Evolutionary conservation across 2,888 invertebrate genomes (phyloP).

Genomic region (Harmothoe impar): DNA sequence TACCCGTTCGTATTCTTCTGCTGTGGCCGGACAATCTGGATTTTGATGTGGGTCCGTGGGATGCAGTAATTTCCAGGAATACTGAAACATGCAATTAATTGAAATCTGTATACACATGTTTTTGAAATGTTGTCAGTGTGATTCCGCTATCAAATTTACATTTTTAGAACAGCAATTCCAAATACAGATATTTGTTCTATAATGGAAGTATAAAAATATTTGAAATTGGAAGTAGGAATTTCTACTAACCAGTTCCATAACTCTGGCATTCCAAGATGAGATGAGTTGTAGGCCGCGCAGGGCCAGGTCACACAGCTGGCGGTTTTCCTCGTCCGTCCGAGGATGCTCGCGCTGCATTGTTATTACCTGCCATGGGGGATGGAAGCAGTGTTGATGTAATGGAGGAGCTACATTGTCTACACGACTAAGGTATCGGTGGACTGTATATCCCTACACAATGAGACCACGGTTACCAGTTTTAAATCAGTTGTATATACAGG

Average conservation of each 20-base stretch:
- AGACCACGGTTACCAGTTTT: no score
- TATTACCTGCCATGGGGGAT: conserved; percentile 87
- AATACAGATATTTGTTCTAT: no score
- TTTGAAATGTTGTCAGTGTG: no score
- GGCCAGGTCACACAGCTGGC: conserved; percentile 94
- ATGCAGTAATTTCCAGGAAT: conserved; percentile 98
- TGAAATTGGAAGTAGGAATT: no score
- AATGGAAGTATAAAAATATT: no score
- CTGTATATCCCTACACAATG: no score
- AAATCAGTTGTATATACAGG: no score
- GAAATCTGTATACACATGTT: neutral
- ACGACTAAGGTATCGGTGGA: no score
- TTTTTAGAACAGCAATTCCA: no score
- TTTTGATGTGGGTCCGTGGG: conserved; percentile 98
- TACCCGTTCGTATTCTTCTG: conserved; percentile 98
- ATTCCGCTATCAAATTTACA: no score
- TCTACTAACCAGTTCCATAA: conserved; percentile 90
- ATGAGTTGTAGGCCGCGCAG: conserved; percentile 95
- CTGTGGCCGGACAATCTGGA: conserved; percentile 95
- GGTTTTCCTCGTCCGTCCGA: conserved; percentile 95
- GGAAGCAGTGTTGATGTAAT: neutral
- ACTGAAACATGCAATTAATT: conserved; percentile 81
- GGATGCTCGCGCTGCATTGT: conserved; percentile 95
- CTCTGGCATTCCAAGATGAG: conserved; percentile 98
- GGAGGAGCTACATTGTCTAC: neutral